Evolutionary conservation across 2,888 invertebrate species (phyloP), one percentile per base, ranked within the genome.

Genomic region (Eremobia ochroleuca): DNA sequence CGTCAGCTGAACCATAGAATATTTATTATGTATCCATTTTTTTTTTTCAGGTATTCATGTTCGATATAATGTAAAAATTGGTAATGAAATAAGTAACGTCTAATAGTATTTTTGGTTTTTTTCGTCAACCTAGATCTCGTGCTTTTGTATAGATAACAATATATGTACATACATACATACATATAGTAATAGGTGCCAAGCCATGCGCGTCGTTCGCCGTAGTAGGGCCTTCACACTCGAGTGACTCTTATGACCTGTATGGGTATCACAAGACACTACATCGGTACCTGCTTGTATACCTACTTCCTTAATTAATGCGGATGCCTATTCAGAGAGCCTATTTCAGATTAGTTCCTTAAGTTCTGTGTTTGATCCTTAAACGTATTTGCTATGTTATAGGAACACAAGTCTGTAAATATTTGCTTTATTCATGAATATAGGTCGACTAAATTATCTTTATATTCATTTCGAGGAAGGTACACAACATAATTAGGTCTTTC

Each of bases 181-280:
- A 43, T 69, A 64, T 37, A 76, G 46, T 70, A 65, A 69, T 84
- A 68, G 72, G 59, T 69, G 84, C 43, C 73, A 79, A 79, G 79
- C 68, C 79, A 73, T 65, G 84, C 73, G 79, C 84, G 59, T 84
- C 73, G 68, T 79, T 67, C 43, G 73, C 64, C 84, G 64, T 65
- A 46, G 73, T 62, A n/a, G 79, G 66, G 73, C 79, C 84, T 79
- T 84, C 58, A 59, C 81, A 81, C 73, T 84, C 46, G 81, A 81
- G 68, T 79, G 28, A 65, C 37, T 83, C 82, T 73, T 58, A 55
- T 69, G 62, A 84, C 82, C 78, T 82, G 82, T 82, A 82, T 83
- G 83, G 82, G 73, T 81, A 76, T 79, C 76, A 86, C 82, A 82
- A 79, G 80, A 73, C 66, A 71, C 70, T 55, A 71, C 49, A 82